Evolutionary conservation across 2,113 vertebrate species (phyloP), one percentile per base, ranked within the genome.

Genomic region (Pionites leucogaster): DNA sequence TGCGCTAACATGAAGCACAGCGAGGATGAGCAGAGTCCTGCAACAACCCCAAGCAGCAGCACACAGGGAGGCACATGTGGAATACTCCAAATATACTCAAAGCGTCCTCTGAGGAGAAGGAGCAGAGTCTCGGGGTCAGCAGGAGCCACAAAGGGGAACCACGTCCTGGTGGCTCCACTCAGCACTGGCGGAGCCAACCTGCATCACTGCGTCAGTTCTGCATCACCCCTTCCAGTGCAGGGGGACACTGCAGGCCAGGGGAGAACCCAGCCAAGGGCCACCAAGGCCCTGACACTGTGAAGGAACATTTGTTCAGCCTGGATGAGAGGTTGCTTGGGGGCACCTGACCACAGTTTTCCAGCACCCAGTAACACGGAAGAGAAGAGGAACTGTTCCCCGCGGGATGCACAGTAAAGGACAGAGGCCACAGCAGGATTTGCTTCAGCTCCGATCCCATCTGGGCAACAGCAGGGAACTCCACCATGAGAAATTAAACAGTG

Each of bases 351-450:
- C 7, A 9, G 60, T 1, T 52, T 49, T 27, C 41, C 46, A 5
- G 3, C 1, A 27, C 19, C 50, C 41, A 10, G 27, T 5, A 22
- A 53, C 18, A 4, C 0, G 1, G 44, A 22, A 44, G 13, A 1
- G 1, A 19, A 25, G 52, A 53, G 63, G 57, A 15, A 15, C 25
- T 10, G 1, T 2, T 60, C 17, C 47, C 31, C 20, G 16, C 17
- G 9, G 28, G 35, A 52, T 1, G 3, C 25, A 17, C 1, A 2
- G 49, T 8, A 27, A 70, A 55, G 35, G 44, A 49, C 27, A 44
- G 35, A 49, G 39, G n/a, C 16, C 17, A 27, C n/a, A 39, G 64
- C 50, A 78, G 64, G 41, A 64, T 39, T 11, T 77, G 50, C n/a
- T 77, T 47, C 31, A 33, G 57, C 46, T 12, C n/a, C 10, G 23